A percentile compares a stretch with the other conserved stretches of the same genome.
These are phyloP conservation scores for Anas georgica DNA, from an alignment of 2,797 vertebrate genomes.

Conservation along the genomic window DNA sequence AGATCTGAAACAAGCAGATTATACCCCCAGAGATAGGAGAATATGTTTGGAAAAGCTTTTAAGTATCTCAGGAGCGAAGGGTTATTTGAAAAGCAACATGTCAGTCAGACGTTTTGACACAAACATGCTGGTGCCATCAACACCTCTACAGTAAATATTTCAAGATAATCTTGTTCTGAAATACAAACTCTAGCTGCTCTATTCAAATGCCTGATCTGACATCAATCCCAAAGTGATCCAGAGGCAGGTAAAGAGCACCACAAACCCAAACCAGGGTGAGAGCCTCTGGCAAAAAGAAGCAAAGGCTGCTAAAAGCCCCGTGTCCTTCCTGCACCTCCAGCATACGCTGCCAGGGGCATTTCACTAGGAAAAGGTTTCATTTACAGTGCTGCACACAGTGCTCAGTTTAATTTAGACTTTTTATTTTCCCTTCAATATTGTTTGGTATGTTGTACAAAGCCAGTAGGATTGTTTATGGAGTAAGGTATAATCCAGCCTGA, in stretches of 20 bases:
- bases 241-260: not conserved
- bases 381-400: not conserved
- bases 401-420: not conserved
- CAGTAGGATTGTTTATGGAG: not conserved
- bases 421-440: fast-evolving
- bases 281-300: not conserved
- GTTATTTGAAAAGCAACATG: not conserved
- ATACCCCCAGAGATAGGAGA: not conserved
- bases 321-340: conserved; percentile 19
- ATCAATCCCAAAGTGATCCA: not conserved
- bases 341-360: not conserved
- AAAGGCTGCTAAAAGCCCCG: conserved; percentile 14
- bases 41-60: conserved; percentile 11
- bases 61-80: not conserved
- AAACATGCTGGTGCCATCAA: conserved; percentile 17
- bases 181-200: not conserved
- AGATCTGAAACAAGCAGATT: conserved; percentile 19
- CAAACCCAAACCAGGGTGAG: not conserved
- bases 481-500: not conserved
- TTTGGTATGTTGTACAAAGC: not conserved
- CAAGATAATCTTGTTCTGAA: not conserved
- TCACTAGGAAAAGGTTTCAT: not conserved
- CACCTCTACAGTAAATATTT: not conserved
- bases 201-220: not conserved
- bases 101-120: not conserved